These are phyloP conservation scores for Theristus sp. DNA, from an alignment of 2,888 invertebrate species.

Conservation along the genomic window DNA sequence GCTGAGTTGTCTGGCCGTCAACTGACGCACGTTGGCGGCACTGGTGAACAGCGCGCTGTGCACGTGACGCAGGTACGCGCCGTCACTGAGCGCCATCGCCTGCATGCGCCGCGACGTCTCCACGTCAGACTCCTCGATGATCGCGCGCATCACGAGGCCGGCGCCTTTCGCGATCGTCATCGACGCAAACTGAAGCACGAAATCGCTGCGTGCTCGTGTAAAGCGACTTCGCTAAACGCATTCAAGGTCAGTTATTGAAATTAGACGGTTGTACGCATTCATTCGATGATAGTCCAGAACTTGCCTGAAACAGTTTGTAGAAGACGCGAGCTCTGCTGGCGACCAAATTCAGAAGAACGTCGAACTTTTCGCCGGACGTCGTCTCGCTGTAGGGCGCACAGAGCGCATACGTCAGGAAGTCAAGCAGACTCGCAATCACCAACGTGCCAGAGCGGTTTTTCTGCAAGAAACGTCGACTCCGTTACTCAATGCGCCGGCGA, in stretches of 20 bases:
- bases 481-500: too few species aligned
- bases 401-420: slow-evolving; percentile 86
- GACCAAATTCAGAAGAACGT: slow-evolving; percentile 75
- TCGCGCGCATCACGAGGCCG: slow-evolving; percentile 82
- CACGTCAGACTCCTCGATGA: slow-evolving; percentile 89
- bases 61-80: slow-evolving; percentile 78
- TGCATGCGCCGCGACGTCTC: slow-evolving; percentile 83
- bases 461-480: slow-evolving; percentile 39
- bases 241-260: too few species aligned
- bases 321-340: slow-evolving; percentile 71
- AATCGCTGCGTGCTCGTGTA: not conserved
- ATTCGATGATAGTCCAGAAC: too few species aligned
- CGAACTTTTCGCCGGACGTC: slow-evolving; percentile 87
- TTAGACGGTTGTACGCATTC: too few species aligned
- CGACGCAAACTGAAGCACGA: not conserved
- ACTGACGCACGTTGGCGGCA: slow-evolving; percentile 49
- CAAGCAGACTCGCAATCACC: slow-evolving; percentile 89
- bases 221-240: too few species aligned
- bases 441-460: slow-evolving; percentile 78
- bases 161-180: slow-evolving; percentile 43
- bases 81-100: slow-evolving; percentile 79
- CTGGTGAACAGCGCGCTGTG: slow-evolving; percentile 68
- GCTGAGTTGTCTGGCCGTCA: slow-evolving; percentile 54
- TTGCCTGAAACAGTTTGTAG: slow-evolving; percentile 74
- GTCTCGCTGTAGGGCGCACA: slow-evolving; percentile 99